Evolutionary conservation across 2,113 vertebrate species (phyloP).

Genomic region (Girardinichthys multiradiatus): DNA sequence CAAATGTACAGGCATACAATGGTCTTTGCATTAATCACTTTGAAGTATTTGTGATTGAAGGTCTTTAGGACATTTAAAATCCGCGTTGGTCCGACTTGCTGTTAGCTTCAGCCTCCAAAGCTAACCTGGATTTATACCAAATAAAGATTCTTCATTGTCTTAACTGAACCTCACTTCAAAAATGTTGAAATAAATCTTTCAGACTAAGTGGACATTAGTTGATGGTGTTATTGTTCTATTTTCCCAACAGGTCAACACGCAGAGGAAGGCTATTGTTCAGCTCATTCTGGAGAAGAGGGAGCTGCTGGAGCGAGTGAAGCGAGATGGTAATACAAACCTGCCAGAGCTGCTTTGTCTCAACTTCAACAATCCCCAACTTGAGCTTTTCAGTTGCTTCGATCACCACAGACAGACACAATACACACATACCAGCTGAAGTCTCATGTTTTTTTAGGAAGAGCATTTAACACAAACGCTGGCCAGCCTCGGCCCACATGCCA

Average conservation of each 20-base stretch:
- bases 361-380: constrained; percentile 3
- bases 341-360: constrained; percentile 24
- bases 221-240: constrained; percentile 35
- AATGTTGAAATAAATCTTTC: constrained; percentile 44
- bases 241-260: constrained; percentile 79
- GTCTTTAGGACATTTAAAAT: too few species aligned
- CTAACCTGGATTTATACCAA: too few species aligned
- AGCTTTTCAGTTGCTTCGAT: constrained; percentile 28
- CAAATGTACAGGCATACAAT: too few species aligned
- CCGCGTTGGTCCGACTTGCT: too few species aligned
- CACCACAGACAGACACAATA: constrained; percentile 54
- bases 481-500: constrained; percentile 61
- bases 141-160: too few species aligned
- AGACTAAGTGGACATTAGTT: constrained; percentile 45
- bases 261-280: constrained; percentile 82
- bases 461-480: constrained; percentile 65
- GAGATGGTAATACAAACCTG: constrained; percentile 71
- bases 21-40: too few species aligned
- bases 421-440: constrained; percentile 37
- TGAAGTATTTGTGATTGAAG: too few species aligned
- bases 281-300: constrained; percentile 83
- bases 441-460: constrained; percentile 48
- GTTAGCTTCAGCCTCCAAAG: too few species aligned
- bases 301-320: constrained; percentile 79
- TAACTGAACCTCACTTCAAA: constrained; percentile 31